Base-by-base conservation (phyloP, 2,888 invertebrate genomes). In the Hyppa rectilinea region DNA sequence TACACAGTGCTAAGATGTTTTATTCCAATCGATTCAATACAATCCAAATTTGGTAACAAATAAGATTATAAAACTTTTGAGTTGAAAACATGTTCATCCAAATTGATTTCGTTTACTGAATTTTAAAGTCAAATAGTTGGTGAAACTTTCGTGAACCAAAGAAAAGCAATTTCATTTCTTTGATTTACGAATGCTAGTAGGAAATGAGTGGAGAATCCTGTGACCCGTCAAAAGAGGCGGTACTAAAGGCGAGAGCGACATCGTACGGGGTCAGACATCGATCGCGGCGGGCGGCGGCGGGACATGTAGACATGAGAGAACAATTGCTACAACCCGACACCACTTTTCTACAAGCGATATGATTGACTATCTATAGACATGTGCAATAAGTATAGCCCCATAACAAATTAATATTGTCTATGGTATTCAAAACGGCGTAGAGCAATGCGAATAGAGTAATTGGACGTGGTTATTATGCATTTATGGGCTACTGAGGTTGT, bases 181-280 rank as follows among this genome's bases (percentile, higher is more conserved):
- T 80, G 66, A 75, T 80, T 82, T 83, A 82, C 43, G 75, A 43
- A 9, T 53, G 49, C 50, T 68, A 66, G 80, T 66, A 55, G 66
- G 61, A 70, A 79, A 79, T 80, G 71, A 82, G 76, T 70, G 70
- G 77, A 74, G 76, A 81, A 80, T 82, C 75, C 84, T 87, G 83
- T 85, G 89, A 88, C 85, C 87, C 87, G 89, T 89, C 89, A 90
- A 88, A 91, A 88, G 87, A 89, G 89, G 87, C 85, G 89, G 85
- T 88, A 88, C 84, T 91, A 88, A 89, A 91, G 89, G 88, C 89
- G 90, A 91, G 88, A 89, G 88, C 85, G 90, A 92, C 89, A 91
- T 91, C 90, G 91, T 90, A 89, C 92, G 92, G 92, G 93, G 94
- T 92, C 93, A 92, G 90, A 86, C 91, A 94, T 95, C 94, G 95